A percentile compares a stretch with the other conserved stretches of the same genome.
Evolutionary conservation across 2,113 vertebrate species (phyloP).

Genomic region (Cephalophus harveyi): DNA sequence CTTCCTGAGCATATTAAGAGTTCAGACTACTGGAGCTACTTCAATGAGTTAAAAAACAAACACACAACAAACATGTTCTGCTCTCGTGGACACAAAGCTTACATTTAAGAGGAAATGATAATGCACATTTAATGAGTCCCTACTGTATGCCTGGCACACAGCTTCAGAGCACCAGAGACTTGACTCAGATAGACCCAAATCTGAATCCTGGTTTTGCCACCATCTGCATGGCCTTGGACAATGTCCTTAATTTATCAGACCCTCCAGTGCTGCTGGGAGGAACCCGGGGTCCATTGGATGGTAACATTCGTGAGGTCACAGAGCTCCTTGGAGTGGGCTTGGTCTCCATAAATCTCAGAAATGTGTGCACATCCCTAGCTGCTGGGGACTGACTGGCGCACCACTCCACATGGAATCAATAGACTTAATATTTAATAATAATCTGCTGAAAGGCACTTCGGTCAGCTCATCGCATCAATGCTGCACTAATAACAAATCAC

Average conservation of each 20-base stretch:
- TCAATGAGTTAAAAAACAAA: not conserved
- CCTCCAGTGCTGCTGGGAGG: not conserved
- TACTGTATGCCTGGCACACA: not conserved
- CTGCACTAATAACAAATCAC: conserved; percentile 54
- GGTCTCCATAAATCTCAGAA: conserved; percentile 22
- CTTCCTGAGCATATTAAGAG: not conserved
- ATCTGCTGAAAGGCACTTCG: conserved; percentile 18
- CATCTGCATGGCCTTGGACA: not conserved
- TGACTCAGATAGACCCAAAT: not conserved
- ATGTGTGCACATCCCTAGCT: not conserved
- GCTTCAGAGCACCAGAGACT: not conserved
- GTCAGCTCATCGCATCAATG: conserved; percentile 50
- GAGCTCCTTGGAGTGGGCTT: not conserved
- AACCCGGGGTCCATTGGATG: not conserved
- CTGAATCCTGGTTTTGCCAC: not conserved
- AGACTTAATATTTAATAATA: conserved; percentile 62
- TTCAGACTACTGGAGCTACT: not conserved
- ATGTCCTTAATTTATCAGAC: not conserved
- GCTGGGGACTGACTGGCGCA: not conserved
- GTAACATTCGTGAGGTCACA: not conserved
- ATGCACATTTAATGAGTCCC: not conserved
- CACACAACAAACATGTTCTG: not conserved
- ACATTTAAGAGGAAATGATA: not conserved
- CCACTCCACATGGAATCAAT: conserved; percentile 18
- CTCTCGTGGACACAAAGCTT: not conserved